Evolutionary conservation across 2,797 vertebrate genomes (phyloP).

Genomic region (Clamator glandarius): DNA sequence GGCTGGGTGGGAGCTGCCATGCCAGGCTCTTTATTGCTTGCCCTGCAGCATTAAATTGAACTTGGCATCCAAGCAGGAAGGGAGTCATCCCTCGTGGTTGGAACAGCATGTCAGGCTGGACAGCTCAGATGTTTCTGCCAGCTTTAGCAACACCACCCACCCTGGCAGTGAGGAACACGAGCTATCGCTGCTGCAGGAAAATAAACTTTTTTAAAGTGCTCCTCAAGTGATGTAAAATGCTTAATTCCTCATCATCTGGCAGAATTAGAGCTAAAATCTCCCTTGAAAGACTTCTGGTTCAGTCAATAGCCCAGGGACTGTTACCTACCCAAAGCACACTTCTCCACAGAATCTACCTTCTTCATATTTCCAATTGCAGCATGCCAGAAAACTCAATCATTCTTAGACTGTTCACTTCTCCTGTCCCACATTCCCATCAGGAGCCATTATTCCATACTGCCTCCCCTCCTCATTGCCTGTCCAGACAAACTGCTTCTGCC

Average conservation of each 20-base stretch:
- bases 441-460: neutral
- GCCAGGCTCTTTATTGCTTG: slow-evolving; percentile 8
- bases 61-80: slow-evolving; percentile 50
- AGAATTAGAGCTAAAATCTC: neutral
- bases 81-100: slow-evolving; percentile 11
- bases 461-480: neutral
- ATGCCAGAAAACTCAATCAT: neutral
- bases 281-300: neutral
- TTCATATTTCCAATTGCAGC: neutral
- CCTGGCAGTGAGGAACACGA: neutral
- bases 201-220: neutral
- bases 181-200: neutral
- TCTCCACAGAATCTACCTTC: neutral
- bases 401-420: neutral
- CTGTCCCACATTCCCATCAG: neutral
- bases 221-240: neutral
- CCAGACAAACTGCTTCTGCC: neutral
- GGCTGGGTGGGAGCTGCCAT: slow-evolving; percentile 1
- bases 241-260: neutral
- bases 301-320: neutral
- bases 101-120: neutral
- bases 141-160: neutral
- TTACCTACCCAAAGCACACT: neutral
- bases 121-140: neutral
- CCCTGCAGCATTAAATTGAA: neutral